These are phyloP conservation scores for Sturnira hondurensis DNA, from an alignment of 2,113 vertebrate genomes.

Conservation along the genomic window DNA sequence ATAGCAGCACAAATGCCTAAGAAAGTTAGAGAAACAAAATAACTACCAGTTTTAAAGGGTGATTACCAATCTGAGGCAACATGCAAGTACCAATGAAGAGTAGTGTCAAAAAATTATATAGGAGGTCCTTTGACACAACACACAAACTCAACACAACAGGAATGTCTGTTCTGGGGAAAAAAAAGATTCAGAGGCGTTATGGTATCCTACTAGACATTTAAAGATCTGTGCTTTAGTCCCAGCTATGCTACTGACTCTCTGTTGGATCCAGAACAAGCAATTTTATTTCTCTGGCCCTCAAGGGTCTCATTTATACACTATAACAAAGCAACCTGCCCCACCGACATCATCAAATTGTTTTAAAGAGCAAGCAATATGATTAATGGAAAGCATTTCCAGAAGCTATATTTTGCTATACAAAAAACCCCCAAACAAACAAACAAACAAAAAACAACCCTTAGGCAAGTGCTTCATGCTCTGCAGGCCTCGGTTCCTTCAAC, in stretches of 20 bases:
- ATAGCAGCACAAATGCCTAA: not conserved
- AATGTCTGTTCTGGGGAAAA: not conserved
- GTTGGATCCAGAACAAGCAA: not conserved
- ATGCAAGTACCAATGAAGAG: not conserved
- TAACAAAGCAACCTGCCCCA: not conserved
- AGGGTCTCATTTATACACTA: not conserved
- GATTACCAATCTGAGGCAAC: not conserved
- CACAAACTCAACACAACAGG: not conserved
- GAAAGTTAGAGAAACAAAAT: conserved; percentile 14
- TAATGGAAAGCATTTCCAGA: not conserved
- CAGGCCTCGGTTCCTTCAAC: not conserved
- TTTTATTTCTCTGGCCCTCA: not conserved
- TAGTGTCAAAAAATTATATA: not conserved
- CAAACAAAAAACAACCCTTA: not conserved
- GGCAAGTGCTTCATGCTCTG: not conserved
- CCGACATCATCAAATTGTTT: not conserved
- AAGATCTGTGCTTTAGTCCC: not conserved
- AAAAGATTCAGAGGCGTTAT: not conserved
- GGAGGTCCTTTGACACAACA: not conserved
- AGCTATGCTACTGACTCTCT: not conserved
- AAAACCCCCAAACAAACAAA: not conserved
- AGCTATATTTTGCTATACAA: not conserved
- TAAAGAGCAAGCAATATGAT: not conserved
- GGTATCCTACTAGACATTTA: not conserved
- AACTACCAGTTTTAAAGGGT: not conserved